These are phyloP conservation scores for Chromobotia macracanthus DNA, from an alignment of 2,797 vertebrate genomes.

Conservation along the genomic window DNA sequence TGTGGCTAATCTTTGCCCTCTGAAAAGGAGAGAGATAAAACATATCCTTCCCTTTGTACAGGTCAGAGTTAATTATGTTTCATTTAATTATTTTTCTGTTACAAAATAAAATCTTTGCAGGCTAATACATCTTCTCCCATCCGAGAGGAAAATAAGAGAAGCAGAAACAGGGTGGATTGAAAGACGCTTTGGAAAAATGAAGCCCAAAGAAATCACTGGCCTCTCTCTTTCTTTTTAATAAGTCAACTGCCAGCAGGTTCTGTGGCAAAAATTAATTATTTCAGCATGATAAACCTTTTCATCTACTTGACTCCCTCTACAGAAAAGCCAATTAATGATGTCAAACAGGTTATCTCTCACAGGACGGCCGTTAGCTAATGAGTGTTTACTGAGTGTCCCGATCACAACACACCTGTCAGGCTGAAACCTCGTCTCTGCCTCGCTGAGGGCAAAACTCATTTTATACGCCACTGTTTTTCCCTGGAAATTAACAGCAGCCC, in stretches of 20 bases:
- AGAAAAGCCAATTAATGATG: conserved; percentile 99
- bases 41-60: conserved; percentile 82
- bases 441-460: conserved; percentile 88
- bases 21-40: conserved; percentile 90
- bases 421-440: conserved; percentile 88
- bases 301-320: conserved; percentile 97
- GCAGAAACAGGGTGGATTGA: conserved; percentile 65
- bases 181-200: conserved; percentile 53
- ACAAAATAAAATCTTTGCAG: conserved; percentile 85
- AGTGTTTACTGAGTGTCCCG: conserved; percentile 91
- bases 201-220: conserved; percentile 71
- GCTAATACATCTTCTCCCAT: conserved; percentile 86
- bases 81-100: conserved; percentile 94
- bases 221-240: conserved; percentile 73
- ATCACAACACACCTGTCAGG: conserved; percentile 95
- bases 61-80: conserved; percentile 98
- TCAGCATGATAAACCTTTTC: conserved; percentile 99
- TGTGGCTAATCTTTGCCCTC: conserved; percentile 87
- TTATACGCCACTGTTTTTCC: conserved; percentile 75
- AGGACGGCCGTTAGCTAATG: conserved; percentile 89
- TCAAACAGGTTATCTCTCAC: conserved; percentile 95
- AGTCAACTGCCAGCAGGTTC: conserved; percentile 99
- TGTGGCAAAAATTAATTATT: conserved; percentile 97
- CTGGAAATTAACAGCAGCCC: conserved; percentile 82
- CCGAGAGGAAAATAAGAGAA: conserved; percentile 60